These are phyloP conservation scores for Epinephelus moara DNA, from an alignment of 2,113 vertebrate genomes.

Conservation along the genomic window DNA sequence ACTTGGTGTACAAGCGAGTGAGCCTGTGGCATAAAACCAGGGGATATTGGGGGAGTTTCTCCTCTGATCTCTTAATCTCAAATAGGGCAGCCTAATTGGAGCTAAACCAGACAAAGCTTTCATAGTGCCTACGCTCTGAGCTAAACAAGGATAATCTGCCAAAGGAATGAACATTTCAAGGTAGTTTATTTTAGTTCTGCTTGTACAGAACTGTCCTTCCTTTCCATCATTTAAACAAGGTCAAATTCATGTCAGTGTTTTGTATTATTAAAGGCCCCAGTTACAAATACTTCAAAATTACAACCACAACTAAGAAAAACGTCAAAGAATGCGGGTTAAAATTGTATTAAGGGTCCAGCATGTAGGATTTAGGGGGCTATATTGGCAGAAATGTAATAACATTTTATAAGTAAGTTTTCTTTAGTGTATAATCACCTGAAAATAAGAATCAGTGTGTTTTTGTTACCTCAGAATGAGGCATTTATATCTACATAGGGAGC, in stretches of 20 bases:
- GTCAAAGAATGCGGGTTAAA: neutral
- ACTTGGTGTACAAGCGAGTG: slow-evolving; percentile 4
- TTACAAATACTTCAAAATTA: neutral
- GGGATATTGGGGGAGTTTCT: slow-evolving; percentile 24
- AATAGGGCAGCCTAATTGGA: slow-evolving; percentile 48
- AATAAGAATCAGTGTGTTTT: too few relatives aligned
- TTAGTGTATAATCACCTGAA: too few relatives aligned
- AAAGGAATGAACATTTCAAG: slow-evolving; percentile 24
- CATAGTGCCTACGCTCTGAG: slow-evolving; percentile 13
- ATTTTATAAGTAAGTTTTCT: too few relatives aligned
- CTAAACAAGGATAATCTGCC: slow-evolving; percentile 43
- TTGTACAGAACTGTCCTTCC: neutral
- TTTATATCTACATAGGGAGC: too few relatives aligned
- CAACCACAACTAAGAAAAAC: neutral
- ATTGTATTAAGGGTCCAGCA: too few relatives aligned
- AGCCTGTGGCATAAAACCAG: slow-evolving; percentile 47
- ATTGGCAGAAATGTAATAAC: too few relatives aligned
- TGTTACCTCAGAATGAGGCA: too few relatives aligned
- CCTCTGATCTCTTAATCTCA: slow-evolving; percentile 62
- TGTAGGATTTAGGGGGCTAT: too few relatives aligned
- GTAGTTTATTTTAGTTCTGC: slow-evolving; percentile 22
- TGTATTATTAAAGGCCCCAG: neutral
- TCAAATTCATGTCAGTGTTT: neutral
- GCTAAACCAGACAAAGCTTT: slow-evolving; percentile 57
- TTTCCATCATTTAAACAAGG: neutral